Evolutionary conservation across 2,113 vertebrate genomes (phyloP).

Genomic region (Benitochromis conjunctus): DNA sequence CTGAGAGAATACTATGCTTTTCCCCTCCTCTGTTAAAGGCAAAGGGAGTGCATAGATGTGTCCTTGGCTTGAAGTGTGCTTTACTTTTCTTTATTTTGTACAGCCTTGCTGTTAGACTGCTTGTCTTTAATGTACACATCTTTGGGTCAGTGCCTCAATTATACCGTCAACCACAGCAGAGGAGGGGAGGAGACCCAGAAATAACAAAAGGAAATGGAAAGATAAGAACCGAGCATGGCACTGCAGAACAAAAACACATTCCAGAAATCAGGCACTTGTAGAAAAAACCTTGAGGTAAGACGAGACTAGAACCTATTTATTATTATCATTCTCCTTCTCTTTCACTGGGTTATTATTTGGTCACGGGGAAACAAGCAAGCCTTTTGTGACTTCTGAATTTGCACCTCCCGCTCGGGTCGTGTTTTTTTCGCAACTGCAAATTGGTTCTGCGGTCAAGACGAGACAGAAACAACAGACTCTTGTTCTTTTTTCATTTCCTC

Average conservation of each 20-base stretch:
- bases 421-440: not conserved
- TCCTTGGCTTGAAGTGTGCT: slow-evolving; percentile 64
- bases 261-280: slow-evolving; percentile 73
- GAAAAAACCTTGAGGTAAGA: slow-evolving; percentile 66
- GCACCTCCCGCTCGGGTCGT: not conserved
- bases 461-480: slow-evolving; percentile 12
- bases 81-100: not conserved
- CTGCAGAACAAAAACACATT: slow-evolving; percentile 59
- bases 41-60: slow-evolving; percentile 63
- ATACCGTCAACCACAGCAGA: slow-evolving; percentile 8
- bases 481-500: slow-evolving; percentile 11
- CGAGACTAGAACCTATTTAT: slow-evolving; percentile 32
- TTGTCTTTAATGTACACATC: slow-evolving; percentile 34
- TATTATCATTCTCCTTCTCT: not conserved
- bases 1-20: slow-evolving; percentile 25
- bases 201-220: slow-evolving; percentile 19
- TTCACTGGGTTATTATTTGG: slow-evolving; percentile 19
- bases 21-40: slow-evolving; percentile 24
- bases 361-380: not conserved
- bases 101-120: slow-evolving; percentile 8
- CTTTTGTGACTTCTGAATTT: not conserved
- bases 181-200: slow-evolving; percentile 15
- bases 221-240: slow-evolving; percentile 47
- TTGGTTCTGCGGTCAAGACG: not conserved
- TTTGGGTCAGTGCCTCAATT: slow-evolving; percentile 55